Evolutionary conservation across 2,888 invertebrate genomes (phyloP).

Genomic region (Perizoma affinitatum): DNA sequence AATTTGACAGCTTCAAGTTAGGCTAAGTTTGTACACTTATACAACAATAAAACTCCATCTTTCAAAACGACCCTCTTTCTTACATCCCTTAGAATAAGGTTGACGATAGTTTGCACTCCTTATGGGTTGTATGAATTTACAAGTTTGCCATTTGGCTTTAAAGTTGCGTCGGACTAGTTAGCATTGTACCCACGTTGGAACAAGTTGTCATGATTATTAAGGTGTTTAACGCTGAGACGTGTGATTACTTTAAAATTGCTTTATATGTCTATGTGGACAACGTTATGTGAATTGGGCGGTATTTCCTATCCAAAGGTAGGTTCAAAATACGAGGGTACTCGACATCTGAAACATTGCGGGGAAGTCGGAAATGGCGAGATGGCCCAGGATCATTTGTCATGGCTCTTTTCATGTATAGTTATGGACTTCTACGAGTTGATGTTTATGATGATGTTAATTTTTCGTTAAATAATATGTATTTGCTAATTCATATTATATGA

Average conservation of each 20-base stretch:
- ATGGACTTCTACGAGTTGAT: no score
- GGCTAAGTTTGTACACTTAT: constrained; percentile 72
- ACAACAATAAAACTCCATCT: constrained; percentile 51
- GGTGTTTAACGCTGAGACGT: constrained; percentile 67
- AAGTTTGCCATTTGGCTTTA: constrained; percentile 48
- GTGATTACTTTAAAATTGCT: constrained; percentile 49
- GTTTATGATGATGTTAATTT: no score
- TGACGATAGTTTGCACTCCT: constrained; percentile 28
- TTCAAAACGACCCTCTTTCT: constrained; percentile 22
- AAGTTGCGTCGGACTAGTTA: constrained; percentile 76
- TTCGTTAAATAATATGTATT: no score
- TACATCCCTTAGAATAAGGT: constrained; percentile 39
- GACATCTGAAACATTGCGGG: no score
- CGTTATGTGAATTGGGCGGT: constrained; percentile 9
- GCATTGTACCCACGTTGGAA: constrained; percentile 77
- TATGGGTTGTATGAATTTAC: constrained; percentile 9
- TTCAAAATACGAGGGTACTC: no score
- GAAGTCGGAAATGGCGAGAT: no score
- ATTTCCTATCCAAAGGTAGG: no score
- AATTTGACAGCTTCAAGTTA: constrained; percentile 83
- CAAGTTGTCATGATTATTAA: constrained; percentile 80
- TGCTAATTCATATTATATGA: no score
- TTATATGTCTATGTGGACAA: constrained; percentile 18
- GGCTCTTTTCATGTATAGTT: no score
- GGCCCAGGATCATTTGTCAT: no score